A percentile compares a stretch with the other conserved stretches of the same genome.
Conservation (phyloP, 2,888 invertebrate genomes). For the Hirudinaria manillensis region DNA sequence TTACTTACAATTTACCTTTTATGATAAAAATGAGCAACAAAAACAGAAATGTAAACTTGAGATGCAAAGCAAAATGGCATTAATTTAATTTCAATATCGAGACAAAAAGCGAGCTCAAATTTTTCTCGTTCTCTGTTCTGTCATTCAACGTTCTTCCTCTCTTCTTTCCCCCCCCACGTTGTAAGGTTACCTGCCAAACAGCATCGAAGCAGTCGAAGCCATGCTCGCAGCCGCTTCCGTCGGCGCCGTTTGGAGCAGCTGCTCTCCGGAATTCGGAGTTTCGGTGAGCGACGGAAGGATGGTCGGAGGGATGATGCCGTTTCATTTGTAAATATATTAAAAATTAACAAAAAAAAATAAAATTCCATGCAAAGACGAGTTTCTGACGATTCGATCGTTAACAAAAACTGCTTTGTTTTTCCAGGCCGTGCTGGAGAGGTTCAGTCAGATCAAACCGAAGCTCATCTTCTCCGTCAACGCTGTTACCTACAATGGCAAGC, state of each 20-base stretch:
- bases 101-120: too few species aligned
- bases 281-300: slow-evolving; percentile 48
- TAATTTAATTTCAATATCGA: too few species aligned
- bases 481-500: slow-evolving; percentile 59
- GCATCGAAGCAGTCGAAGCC: slow-evolving; percentile 57
- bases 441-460: slow-evolving; percentile 58
- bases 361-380: background rate
- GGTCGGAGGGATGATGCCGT: too few species aligned
- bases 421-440: slow-evolving; percentile 56
- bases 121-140: too few species aligned
- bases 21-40: too few species aligned
- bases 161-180: too few species aligned
- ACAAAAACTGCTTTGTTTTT: background rate
- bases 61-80: too few species aligned
- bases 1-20: too few species aligned
- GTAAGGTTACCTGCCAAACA: slow-evolving; percentile 59
- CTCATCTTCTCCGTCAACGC: slow-evolving; percentile 59
- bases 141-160: too few species aligned
- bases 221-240: slow-evolving; percentile 58
- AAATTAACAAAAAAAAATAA: too few species aligned
- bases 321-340: too few species aligned
- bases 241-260: slow-evolving; percentile 59
- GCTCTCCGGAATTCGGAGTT: slow-evolving; percentile 60
- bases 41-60: too few species aligned
- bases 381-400: background rate